Evolutionary conservation across 2,888 invertebrate species (phyloP).

Genomic region (Netelia inedita): DNA sequence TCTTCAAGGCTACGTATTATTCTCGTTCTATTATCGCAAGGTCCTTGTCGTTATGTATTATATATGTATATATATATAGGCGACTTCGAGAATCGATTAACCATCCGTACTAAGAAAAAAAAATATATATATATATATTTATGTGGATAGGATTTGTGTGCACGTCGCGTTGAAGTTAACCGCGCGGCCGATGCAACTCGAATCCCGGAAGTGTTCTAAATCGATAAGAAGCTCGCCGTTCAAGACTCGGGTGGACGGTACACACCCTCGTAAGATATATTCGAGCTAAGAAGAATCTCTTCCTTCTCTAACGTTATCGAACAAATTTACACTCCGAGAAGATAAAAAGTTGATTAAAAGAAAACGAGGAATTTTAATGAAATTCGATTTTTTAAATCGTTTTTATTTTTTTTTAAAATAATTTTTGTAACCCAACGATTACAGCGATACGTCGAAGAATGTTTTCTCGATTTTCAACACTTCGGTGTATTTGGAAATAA

Average conservation of each 20-base stretch:
- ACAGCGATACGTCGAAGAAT: too few relatives aligned
- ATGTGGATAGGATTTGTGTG: neutral
- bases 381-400: too few relatives aligned
- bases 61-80: neutral
- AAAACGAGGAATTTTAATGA: too few relatives aligned
- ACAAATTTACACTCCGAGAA: too few relatives aligned
- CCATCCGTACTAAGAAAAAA: too few relatives aligned
- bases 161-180: neutral
- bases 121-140: neutral
- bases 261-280: neutral
- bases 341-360: too few relatives aligned
- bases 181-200: constrained; percentile 30
- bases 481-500: too few relatives aligned
- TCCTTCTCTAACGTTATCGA: too few relatives aligned
- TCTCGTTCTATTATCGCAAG: constrained; percentile 47
- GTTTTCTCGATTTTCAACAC: too few relatives aligned
- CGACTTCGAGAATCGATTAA: constrained; percentile 45
- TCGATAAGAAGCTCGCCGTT: constrained; percentile 51
- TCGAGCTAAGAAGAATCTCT: too few relatives aligned
- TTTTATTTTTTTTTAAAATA: too few relatives aligned
- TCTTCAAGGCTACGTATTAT: constrained; percentile 43
- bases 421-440: too few relatives aligned
- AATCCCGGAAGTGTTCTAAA: constrained; percentile 55
- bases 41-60: constrained; percentile 20
- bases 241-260: neutral